Evolutionary conservation across 2,888 invertebrate species (phyloP), one percentile per base, ranked within the genome.

Genomic region (Cheilosia vernalis): DNA sequence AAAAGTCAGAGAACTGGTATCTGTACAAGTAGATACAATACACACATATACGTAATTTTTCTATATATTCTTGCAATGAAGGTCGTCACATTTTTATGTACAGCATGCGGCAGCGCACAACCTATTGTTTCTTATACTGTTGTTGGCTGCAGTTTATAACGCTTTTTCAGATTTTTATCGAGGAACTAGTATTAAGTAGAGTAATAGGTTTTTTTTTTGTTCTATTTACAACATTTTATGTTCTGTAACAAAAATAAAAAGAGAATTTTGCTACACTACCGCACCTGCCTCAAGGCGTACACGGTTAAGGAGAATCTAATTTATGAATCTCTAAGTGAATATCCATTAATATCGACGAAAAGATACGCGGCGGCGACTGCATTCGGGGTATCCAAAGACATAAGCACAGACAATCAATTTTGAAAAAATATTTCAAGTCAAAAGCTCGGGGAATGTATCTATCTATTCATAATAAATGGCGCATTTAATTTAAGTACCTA

Each of bases 1-100:
- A 85, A 85, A 85, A 85, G 85, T 85, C 85, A 80, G 85, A 85
- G 72, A 85, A 80, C 85, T 80, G 72, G 80, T 85, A 80, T 85
- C 80, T 80, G 80, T 76, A 70, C 67, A 44, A 30, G 51, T 69
- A 63, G 51, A 30, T 78, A 78, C 37, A 67, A 51, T 79, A 61
- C 27, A 15, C 64, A 30, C 21, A 24, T 56, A 7, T 37, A 17
- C 13, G 37, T 37, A 37, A 47, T 2, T 67, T 80, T 73, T 24
- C 21, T 63, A 58, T 51, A 58, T 79, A 70, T 79, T 84, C 74
- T 84, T 81, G 80, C 85, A 85, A 85, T 85, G 85, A 85, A 85
- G 85, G 85, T 85, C 85, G 77, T 77, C 80, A 81, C 76, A 83
- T 77, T 85, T 63, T 51, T 81, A 72, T 67, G 70, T 77, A 77